These are phyloP conservation scores for Siniperca chuatsi DNA, from an alignment of 2,113 vertebrate species.

Conservation along the genomic window DNA sequence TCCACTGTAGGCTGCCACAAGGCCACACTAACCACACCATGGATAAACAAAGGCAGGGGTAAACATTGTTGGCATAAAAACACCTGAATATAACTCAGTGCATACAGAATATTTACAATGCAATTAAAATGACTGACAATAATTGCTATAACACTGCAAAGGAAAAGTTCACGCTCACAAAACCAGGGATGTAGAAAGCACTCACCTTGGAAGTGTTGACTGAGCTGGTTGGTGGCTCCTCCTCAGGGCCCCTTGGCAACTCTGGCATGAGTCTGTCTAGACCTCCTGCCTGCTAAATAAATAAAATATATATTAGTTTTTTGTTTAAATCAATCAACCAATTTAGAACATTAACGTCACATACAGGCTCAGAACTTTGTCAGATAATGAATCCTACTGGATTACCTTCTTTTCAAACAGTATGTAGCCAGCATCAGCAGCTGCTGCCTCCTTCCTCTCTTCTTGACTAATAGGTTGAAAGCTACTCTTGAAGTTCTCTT, in stretches of 20 bases:
- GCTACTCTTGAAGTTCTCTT: slow-evolving; percentile 97
- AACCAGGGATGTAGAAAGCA: neutral
- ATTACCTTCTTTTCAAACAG: slow-evolving; percentile 98
- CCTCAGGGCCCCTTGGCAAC: slow-evolving; percentile 86
- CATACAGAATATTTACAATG: neutral
- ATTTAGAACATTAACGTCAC: neutral
- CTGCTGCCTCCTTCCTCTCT: slow-evolving; percentile 94
- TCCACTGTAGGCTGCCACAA: slow-evolving; percentile 97
- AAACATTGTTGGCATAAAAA: neutral
- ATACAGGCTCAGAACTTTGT: neutral
- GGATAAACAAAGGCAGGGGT: neutral
- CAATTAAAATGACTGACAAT: neutral
- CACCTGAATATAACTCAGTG: neutral
- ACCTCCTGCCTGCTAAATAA: slow-evolving; percentile 84
- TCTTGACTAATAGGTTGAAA: slow-evolving; percentile 95
- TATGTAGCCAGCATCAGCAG: slow-evolving; percentile 95
- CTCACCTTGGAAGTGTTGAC: slow-evolving; percentile 76
- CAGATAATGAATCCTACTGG: neutral
- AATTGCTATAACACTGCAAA: neutral
- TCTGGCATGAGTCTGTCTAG: slow-evolving; percentile 92
- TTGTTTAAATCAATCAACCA: neutral
- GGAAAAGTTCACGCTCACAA: neutral
- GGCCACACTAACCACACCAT: slow-evolving; percentile 84
- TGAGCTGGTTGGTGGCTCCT: slow-evolving; percentile 85
- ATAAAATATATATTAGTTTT: neutral